Evolutionary conservation across 2,797 vertebrate genomes (phyloP).

Genomic region (Toxotes lorentzi): DNA sequence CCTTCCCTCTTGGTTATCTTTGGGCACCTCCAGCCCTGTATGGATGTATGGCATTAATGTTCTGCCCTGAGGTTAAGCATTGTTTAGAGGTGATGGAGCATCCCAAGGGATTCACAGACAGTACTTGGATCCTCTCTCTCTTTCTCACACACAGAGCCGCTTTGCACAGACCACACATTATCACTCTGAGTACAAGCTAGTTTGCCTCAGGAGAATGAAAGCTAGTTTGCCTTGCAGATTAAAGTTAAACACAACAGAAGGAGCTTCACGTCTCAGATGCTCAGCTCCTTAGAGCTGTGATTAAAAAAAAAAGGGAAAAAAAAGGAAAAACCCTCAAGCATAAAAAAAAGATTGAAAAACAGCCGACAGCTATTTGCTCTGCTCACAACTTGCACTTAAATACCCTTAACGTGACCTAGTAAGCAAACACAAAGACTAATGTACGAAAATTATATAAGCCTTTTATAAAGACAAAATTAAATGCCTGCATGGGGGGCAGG

Average conservation of each 20-base stretch:
- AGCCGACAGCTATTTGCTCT: slow-evolving; percentile 15
- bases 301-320: slow-evolving; percentile 19
- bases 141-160: neutral
- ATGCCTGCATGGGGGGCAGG: neutral
- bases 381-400: neutral
- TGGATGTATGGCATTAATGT: slow-evolving; percentile 45
- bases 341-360: slow-evolving; percentile 6
- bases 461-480: slow-evolving; percentile 8
- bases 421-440: neutral
- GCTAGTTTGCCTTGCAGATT: slow-evolving; percentile 42
- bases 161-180: slow-evolving; percentile 9
- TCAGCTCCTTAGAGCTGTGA: neutral
- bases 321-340: neutral
- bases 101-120: slow-evolving; percentile 24
- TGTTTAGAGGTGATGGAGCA: slow-evolving; percentile 46
- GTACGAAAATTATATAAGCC: neutral
- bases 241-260: slow-evolving; percentile 10
- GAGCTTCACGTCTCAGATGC: slow-evolving; percentile 1
- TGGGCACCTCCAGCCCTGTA: slow-evolving; percentile 31
- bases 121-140: neutral
- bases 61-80: slow-evolving; percentile 58
- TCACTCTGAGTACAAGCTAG: slow-evolving; percentile 5
- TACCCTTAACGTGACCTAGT: neutral
- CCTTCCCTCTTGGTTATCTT: slow-evolving; percentile 48
- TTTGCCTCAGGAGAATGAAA: slow-evolving; percentile 28